phyloP scores from a whole-genome alignment of 1,140 invertebrate genomes.

The Metopolophium dirhodum region DNA sequence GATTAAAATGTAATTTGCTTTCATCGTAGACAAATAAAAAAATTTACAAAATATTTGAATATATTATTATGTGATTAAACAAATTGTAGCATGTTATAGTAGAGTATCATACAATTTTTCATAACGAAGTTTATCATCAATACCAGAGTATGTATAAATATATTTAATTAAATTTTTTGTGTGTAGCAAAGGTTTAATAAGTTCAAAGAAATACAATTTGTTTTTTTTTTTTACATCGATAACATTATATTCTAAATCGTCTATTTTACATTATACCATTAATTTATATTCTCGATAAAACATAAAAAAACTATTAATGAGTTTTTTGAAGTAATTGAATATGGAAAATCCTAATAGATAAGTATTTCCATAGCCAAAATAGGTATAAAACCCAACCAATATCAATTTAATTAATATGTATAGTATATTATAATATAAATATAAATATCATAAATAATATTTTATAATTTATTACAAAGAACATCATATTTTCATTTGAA shows the following conservation, averaged over 20 bases:
- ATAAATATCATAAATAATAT: too few species aligned
- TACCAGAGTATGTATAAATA: background rate
- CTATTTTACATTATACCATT: background rate
- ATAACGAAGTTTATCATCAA: background rate
- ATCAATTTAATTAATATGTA: too few species aligned
- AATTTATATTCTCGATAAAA: too few species aligned
- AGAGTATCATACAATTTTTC: background rate
- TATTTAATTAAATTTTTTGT: background rate
- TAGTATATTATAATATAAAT: too few species aligned
- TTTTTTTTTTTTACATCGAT: background rate
- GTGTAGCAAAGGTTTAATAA: background rate
- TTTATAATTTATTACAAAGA: too few species aligned
- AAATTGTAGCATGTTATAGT: background rate
- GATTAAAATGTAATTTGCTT: conserved; percentile 13
- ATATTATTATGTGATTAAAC: background rate
- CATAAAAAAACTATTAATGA: too few species aligned
- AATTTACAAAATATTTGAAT: background rate
- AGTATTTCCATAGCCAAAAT: too few species aligned
- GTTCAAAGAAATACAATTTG: background rate
- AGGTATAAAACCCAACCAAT: too few species aligned
- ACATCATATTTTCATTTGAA: too few species aligned
- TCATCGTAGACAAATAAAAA: background rate
- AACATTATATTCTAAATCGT: background rate
- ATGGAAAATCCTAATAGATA: background rate
- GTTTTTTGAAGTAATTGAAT: background rate